Evolutionary conservation across 2,888 invertebrate species (phyloP).

Genomic region (Lepidochitona cinerea): DNA sequence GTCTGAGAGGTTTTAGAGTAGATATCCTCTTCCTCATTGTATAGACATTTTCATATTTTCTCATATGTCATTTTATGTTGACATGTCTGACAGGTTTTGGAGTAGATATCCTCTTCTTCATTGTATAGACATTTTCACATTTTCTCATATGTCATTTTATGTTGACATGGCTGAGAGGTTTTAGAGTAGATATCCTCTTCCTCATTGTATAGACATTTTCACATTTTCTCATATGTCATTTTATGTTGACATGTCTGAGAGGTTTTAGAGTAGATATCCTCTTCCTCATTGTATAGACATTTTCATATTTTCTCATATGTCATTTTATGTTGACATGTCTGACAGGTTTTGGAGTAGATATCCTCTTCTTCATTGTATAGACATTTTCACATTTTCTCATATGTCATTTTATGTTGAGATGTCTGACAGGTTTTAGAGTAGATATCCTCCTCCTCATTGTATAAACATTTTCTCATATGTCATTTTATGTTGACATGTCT

Average conservation of each 20-base stretch:
- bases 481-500: too few relatives aligned
- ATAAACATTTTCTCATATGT: too few relatives aligned
- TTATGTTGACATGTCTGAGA: slow-evolving; percentile 86
- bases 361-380: slow-evolving; percentile 87
- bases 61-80: slow-evolving; percentile 88
- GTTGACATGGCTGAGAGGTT: slow-evolving; percentile 84
- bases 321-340: slow-evolving; percentile 83
- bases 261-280: slow-evolving; percentile 84
- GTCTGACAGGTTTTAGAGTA: slow-evolving; percentile 84
- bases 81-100: slow-evolving; percentile 84
- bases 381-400: slow-evolving; percentile 99
- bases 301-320: slow-evolving; percentile 98
- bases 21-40: slow-evolving; percentile 83
- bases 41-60: too few relatives aligned
- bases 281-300: too few relatives aligned
- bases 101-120: slow-evolving; percentile 86
- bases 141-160: slow-evolving; percentile 90
- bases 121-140: too few relatives aligned
- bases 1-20: slow-evolving; percentile 84
- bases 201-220: too few relatives aligned
- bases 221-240: slow-evolving; percentile 95
- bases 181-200: slow-evolving; percentile 86
- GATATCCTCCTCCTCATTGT: slow-evolving; percentile 83
- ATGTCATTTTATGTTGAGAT: slow-evolving; percentile 86
- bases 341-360: slow-evolving; percentile 84